A percentile compares a stretch with the other conserved stretches of the same genome.
Conservation (phyloP, 2,797 vertebrate genomes). For the Brachyalestes nurse region DNA sequence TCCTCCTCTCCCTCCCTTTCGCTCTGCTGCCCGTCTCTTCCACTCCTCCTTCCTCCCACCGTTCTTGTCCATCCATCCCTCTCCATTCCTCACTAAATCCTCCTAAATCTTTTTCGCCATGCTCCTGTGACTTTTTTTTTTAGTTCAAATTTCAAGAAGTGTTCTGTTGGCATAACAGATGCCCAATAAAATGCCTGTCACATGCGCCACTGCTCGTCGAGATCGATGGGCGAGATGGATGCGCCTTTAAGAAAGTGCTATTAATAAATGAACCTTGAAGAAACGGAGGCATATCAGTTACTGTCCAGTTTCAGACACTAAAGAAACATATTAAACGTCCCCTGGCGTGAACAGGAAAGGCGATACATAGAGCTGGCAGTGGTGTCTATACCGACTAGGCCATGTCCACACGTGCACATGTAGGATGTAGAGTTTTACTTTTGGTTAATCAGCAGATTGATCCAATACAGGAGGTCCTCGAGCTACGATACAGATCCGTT, state of each 20-base stretch:
- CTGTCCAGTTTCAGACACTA: background rate
- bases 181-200: slow-evolving; percentile 64
- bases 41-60: slow-evolving; percentile 16
- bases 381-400: no score
- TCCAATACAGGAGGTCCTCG: no score
- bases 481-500: no score
- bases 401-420: no score
- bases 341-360: background rate
- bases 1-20: slow-evolving; percentile 35
- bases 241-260: slow-evolving; percentile 34
- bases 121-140: slow-evolving; percentile 48
- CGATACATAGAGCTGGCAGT: no score
- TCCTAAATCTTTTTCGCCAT: slow-evolving; percentile 42
- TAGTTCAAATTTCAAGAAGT: slow-evolving; percentile 63
- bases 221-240: slow-evolving; percentile 59
- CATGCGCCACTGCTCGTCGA: background rate
- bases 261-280: slow-evolving; percentile 21
- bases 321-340: background rate
- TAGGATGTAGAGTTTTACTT: no score
- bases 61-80: slow-evolving; percentile 52
- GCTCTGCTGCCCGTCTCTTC: slow-evolving; percentile 27
- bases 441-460: no score
- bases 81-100: slow-evolving; percentile 45
- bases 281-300: slow-evolving; percentile 15
- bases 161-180: slow-evolving; percentile 68